A percentile compares a stretch with the other conserved stretches of the same genome.
Evolutionary conservation across 2,797 vertebrate genomes (phyloP).

Genomic region (Salmo trutta): DNA sequence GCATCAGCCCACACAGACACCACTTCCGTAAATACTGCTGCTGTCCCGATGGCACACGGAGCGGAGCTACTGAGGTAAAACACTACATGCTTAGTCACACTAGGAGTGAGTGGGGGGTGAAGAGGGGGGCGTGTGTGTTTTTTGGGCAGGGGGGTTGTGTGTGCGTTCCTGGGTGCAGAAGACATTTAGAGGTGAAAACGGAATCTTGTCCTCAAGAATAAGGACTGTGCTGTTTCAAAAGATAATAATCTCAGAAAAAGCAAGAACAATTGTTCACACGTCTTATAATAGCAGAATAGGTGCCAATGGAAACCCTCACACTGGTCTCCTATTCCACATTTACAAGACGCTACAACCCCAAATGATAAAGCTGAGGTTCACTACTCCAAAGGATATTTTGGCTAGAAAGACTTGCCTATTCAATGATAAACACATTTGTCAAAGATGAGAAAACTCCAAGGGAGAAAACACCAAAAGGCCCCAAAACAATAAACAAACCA

Average conservation of each 20-base stretch:
- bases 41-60: not conserved
- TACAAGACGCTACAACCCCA: not conserved
- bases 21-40: not conserved
- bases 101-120: not conserved
- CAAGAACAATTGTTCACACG: too few species aligned
- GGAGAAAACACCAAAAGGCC: slow-evolving; percentile 34
- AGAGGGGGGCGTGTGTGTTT: not conserved
- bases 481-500: slow-evolving; percentile 39
- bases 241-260: not conserved
- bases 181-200: slow-evolving; percentile 34
- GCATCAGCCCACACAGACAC: not conserved
- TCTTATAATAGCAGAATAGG: not conserved
- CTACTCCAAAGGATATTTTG: slow-evolving; percentile 48
- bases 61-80: not conserved
- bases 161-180: slow-evolving; percentile 10
- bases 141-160: not conserved
- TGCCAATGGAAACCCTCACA: not conserved
- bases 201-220: slow-evolving; percentile 22
- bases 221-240: slow-evolving; percentile 21
- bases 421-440: slow-evolving; percentile 60
- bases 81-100: not conserved
- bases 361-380: slow-evolving; percentile 48
- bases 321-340: not conserved
- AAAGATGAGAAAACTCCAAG: slow-evolving; percentile 17
- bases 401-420: slow-evolving; percentile 33